Evolutionary conservation across 23 tunicate species (phyloP), one percentile per base, ranked within the genome.

Genomic region (Styela plicata): DNA sequence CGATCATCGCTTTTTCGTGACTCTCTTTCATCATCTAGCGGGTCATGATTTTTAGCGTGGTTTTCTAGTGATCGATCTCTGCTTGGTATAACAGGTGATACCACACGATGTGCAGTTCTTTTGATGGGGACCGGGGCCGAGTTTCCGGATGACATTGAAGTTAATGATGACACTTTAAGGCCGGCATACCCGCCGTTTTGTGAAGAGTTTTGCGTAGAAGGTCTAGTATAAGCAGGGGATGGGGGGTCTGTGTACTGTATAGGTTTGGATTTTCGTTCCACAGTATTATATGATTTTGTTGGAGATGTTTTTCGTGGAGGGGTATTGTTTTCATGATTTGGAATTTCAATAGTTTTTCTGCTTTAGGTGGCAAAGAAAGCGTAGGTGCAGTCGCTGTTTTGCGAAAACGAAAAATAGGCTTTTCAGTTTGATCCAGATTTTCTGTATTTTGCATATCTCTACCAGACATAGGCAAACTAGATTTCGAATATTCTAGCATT

Each of bases 1-100:
- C 97, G 63, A 78, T 91, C 97, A 61, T 91, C 97, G 62, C 97
- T 91, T 74, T 91, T 91, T 2, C 91, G 68, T 32, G 86, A 65
- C 3, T 82, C 80, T 52, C 31, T 67, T 10, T 76, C 81, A 44
- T 76, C 81, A 44, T 76, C 81, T 44, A 26, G 64, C 64, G 81
- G 53, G 3, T 71, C 37, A 3, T 27, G 34, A 71, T 71, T 71
- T 71, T 29, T n/a, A 21, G 34, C 24, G 16, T 33, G 53, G 33
- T 76, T 52, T 76, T 33, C 24, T 16, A 0, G 13, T 20, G 36
- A 33, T 21, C 66, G 28, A 18, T 20, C 1, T 27, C 27, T 25
- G 21, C 37, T 52, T 24, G 32, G 31, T 20, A 28, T 34, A 3
- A 36, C 29, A 24, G 29, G 29, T 24, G 29, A 27, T 3, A 3